Evolutionary conservation across 2,888 invertebrate species (phyloP), one percentile per base, ranked within the genome.

Genomic region (Argyresthia albistria): DNA sequence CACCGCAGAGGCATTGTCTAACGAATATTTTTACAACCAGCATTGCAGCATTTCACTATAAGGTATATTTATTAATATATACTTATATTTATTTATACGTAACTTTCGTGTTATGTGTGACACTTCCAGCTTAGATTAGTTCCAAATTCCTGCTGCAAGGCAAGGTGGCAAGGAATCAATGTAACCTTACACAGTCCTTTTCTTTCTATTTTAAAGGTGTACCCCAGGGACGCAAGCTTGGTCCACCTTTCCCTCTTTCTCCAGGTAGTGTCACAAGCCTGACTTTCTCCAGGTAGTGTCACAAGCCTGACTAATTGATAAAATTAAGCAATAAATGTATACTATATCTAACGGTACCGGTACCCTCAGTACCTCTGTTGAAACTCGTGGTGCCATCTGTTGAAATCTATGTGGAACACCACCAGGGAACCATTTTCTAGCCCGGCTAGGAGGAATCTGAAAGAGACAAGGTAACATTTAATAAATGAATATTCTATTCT

Each of bases 371-470:
- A 97, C 67, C 97, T 92, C 81, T 97, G 97, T 74, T 97, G 97
- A 82, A 96, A 97, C 83, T 97, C 97, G 78, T 97, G 97, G 82
- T 97, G 97, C 97, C 97, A 97, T 73, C 96, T 91, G 87, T 99
- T 99, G 90, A 99, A 99, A 87, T 99, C 99, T 79, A 99, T 98
- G 89, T 99, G 98, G 89, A 99, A 99, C 67, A 99, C 98, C 57
- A 99, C 97, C 63, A 99, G 94, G 52, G 99, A 98, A 52, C 99
- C 99, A 63, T 98, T 97, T 54, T 98, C 97, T 54, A 99, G 89
- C 53, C 99, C 99, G 64, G 98, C 98, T 69, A 99, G 89, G 63
- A 99, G 90, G 89, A 98, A 99, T 80, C 98, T 98, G 84, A n/a
- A 86, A 83, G 61, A 4, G 8, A 56, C 54, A 43, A 39, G 10